Base-by-base conservation (phyloP, 2,888 invertebrate species). In the Cerceris rybyensis region DNA sequence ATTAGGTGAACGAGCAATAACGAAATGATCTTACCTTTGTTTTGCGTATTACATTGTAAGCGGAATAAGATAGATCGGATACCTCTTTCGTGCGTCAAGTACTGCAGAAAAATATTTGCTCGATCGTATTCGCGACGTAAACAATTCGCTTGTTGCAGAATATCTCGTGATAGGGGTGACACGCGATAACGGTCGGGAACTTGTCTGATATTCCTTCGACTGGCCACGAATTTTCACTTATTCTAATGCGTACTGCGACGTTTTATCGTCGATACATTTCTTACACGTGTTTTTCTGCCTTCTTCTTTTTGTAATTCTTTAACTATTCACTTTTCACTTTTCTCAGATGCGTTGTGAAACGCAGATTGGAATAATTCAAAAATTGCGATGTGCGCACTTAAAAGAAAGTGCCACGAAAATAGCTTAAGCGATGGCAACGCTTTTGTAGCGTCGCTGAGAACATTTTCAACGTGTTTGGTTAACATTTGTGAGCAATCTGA, bases 1-100 rank as follows among this genome's bases (percentile, higher is more conserved):
- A 52, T 60, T 50, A 17, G 72, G 46, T 39, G 39, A 72, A 61
- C 72, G 63, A 72, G 72, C 75, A 75, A 75, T 75, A 75, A 67
- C 67, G 57, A 72, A 72, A 16, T 42, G 49, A 75, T 67, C 43
- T 57, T 63, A 67, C 63, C 61, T 63, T 66, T 17, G 58, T 75
- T 72, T 75, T 60, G 71, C 58, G 71, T 49, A 41, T 71, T 75
- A 72, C 52, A 39, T 55, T 13, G 43, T 58, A 60, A 61, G 61
- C 52, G n/a, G n/a, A 11, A 41, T 43, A 69, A 16, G 74, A 63
- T 55, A 55, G 55, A 17, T 17, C 11, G 17, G 55, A 17, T 55
- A 55, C 28, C 55, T 16, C 17, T 17, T 11, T 60, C 68, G n/a
- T 42, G 39, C 28, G 61, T 59, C 46, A 60, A 57, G 57, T 70